Evolutionary conservation across 2,113 vertebrate genomes (phyloP).

Genomic region (Oxyura jamaicensis): DNA sequence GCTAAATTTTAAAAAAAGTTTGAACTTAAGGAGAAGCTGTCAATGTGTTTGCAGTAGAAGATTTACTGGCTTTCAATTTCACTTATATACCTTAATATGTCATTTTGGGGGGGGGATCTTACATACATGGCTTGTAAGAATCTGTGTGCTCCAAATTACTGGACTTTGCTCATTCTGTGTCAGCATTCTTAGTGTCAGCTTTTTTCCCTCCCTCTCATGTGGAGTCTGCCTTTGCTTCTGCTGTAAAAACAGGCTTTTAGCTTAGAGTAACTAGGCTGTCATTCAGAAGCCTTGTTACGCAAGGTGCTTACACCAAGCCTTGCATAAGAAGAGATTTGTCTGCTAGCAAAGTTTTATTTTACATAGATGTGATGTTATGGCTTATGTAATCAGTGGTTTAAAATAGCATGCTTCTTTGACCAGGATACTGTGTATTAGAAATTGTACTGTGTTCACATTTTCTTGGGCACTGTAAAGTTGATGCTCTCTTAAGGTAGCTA

Average conservation of each 20-base stretch:
- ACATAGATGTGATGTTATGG: background rate
- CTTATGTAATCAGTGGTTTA: background rate
- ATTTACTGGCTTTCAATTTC: background rate
- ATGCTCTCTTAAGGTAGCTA: background rate
- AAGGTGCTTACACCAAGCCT: background rate
- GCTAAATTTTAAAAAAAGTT: background rate
- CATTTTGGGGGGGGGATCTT: no score
- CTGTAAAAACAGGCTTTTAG: background rate
- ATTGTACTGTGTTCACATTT: background rate
- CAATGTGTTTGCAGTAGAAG: background rate
- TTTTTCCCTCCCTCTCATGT: background rate
- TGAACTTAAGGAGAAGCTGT: background rate
- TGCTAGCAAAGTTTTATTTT: background rate
- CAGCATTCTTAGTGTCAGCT: background rate
- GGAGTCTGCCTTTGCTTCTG: background rate
- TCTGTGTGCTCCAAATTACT: background rate
- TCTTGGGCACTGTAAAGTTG: background rate
- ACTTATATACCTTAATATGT: no score
- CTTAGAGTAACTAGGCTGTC: background rate
- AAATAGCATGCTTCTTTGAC: background rate
- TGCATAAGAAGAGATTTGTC: background rate
- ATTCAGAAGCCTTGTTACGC: background rate
- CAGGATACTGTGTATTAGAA: background rate
- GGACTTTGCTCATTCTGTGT: background rate
- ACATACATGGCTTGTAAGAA: background rate